Conservation (phyloP, 2,888 invertebrate species). For the Mesoligia furuncula region DNA sequence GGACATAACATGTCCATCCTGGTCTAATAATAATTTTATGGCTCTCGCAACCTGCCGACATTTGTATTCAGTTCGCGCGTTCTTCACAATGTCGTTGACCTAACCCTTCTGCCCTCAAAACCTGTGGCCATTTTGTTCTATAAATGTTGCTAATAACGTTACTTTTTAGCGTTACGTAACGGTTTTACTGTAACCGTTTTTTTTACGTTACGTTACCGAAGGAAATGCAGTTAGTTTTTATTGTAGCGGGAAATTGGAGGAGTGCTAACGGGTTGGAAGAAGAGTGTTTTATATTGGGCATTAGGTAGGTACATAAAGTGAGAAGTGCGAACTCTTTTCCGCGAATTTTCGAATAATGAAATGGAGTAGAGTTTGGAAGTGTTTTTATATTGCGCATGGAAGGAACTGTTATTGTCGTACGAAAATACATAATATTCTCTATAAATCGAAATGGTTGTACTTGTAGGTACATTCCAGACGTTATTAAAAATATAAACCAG, state of each 20-base stretch:
- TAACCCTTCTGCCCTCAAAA: conserved; percentile 34
- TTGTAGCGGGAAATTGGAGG: conserved; percentile 44
- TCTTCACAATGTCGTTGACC: conserved; percentile 46
- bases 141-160: conserved; percentile 47
- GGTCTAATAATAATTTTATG: conserved; percentile 57
- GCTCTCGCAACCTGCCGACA: conserved; percentile 35
- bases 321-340: conserved; percentile 26
- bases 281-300: conserved; percentile 45
- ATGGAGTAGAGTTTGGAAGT: conserved; percentile 25
- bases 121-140: conserved; percentile 45
- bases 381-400: conserved; percentile 9
- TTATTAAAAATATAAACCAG: no score
- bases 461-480: no score
- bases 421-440: background rate
- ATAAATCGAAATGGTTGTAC: background rate
- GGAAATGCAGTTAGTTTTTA: conserved; percentile 49
- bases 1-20: conserved; percentile 27
- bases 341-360: conserved; percentile 28
- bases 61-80: conserved; percentile 55
- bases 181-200: conserved; percentile 41
- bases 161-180: conserved; percentile 41
- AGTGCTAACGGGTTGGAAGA: conserved; percentile 39
- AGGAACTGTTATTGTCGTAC: background rate
- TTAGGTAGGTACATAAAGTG: conserved; percentile 27
- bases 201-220: conserved; percentile 36